Evolutionary conservation across 2,113 vertebrate species (phyloP).

Genomic region (Hemiscyllium ocellatum): DNA sequence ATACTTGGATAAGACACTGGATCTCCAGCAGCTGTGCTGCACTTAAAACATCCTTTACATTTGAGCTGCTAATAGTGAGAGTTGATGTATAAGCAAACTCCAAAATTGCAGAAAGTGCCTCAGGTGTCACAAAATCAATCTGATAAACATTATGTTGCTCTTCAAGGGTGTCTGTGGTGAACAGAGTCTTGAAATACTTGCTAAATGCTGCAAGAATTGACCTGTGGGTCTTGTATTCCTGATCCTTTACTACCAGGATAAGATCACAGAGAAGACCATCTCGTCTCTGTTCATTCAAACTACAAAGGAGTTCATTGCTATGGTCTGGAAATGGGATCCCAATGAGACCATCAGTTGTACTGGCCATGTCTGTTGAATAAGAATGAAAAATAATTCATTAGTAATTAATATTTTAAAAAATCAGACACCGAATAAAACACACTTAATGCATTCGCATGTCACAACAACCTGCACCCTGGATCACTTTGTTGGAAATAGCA

Average conservation of each 20-base stretch:
- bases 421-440: neutral
- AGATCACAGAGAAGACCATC: slow-evolving; percentile 90
- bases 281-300: slow-evolving; percentile 86
- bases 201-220: slow-evolving; percentile 93
- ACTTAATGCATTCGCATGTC: slow-evolving; percentile 41
- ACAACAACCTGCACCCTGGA: slow-evolving; percentile 90
- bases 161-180: slow-evolving; percentile 74
- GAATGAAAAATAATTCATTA: slow-evolving; percentile 24
- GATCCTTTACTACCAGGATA: slow-evolving; percentile 85
- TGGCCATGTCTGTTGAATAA: slow-evolving; percentile 71
- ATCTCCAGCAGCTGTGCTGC: slow-evolving; percentile 93
- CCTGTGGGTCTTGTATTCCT: slow-evolving; percentile 90
- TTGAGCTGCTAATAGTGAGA: slow-evolving; percentile 84
- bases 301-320: slow-evolving; percentile 90
- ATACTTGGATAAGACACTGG: slow-evolving; percentile 87
- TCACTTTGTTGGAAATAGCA: slow-evolving; percentile 93
- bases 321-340: slow-evolving; percentile 98
- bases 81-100: slow-evolving; percentile 98
- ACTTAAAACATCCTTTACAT: slow-evolving; percentile 86
- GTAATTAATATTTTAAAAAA: neutral
- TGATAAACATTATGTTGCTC: slow-evolving; percentile 80
- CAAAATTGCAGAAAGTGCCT: slow-evolving; percentile 89
- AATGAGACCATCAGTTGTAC: slow-evolving; percentile 86
- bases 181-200: slow-evolving; percentile 98
- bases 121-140: slow-evolving; percentile 91